Base-by-base conservation (phyloP, 2,113 vertebrate species). In the Pedionomus torquatus region DNA sequence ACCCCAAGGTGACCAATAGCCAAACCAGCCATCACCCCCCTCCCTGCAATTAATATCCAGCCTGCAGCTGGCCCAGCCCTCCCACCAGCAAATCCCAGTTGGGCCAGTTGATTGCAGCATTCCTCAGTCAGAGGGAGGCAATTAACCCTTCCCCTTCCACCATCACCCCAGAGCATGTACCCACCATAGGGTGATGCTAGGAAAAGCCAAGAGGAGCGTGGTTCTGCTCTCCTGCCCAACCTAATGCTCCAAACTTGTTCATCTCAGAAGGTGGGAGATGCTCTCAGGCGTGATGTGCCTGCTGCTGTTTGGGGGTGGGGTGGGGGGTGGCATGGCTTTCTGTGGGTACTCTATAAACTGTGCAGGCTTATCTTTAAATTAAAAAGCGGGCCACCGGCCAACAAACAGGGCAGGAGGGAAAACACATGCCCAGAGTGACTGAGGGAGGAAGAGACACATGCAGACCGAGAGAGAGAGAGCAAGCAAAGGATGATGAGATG, bases 111-210 rank as follows among this genome's bases (percentile, higher is more conserved):
- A 61, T 21, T 43, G 31, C 9, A 5, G 16, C 75, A 63, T 76
- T 82, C 70, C 33, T 55, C 16, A 90, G 49, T n/a, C 66, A n/a
- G 48, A 2, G 5, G 6, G 39, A 55, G 60, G 31, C 41, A 33
- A 26, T 92, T 86, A 75, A 46, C 75, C 1, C 58, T 48, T 85
- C 64, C 17, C 30, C 0, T 2, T 25, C 48, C 69, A 33, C 35
- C 31, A 1, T 13, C 0, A 1, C 10, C 43, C 39, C 3, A 0
- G 15, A 31, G 25, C 37, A 6, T 0, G 0, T 8, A 11, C 70
- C 55, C 58, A 57, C 10, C 5, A 0, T 6, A 0, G 2, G 10
- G 11, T 17, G 25, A 14, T 37, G 37, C 17, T 51, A 44, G 44
- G 60, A 14, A 5, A 43, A 30, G 66, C 6, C 15, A 61, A 52